These are phyloP conservation scores for Amphiprion clarkii DNA, from an alignment of 2,797 vertebrate species.

Conservation along the genomic window DNA sequence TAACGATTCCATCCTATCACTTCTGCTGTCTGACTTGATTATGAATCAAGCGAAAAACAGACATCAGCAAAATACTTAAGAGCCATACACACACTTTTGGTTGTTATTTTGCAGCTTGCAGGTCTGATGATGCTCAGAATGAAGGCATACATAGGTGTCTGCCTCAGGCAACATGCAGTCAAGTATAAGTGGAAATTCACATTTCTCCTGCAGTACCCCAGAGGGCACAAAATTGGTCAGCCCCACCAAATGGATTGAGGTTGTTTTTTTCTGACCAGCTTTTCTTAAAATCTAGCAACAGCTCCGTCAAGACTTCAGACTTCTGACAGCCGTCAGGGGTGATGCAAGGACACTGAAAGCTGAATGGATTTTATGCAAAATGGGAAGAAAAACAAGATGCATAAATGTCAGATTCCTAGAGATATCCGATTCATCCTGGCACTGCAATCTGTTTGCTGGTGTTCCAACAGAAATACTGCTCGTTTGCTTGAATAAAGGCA, in stretches of 20 bases:
- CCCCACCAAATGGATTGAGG: constrained; percentile 46
- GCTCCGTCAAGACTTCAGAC: constrained; percentile 46
- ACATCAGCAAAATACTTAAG: constrained; percentile 44
- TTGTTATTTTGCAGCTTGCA: constrained; percentile 46
- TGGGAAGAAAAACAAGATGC: constrained; percentile 55
- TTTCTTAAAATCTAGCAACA: constrained; percentile 41
- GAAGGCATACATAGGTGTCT: constrained; percentile 49
- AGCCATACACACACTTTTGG: constrained; percentile 32
- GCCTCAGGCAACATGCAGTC: constrained; percentile 63
- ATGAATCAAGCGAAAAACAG: constrained; percentile 43
- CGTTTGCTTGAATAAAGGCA: constrained; percentile 49
- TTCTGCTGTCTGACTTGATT: constrained; percentile 41
- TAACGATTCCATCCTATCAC: constrained; percentile 29
- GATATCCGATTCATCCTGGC: constrained; percentile 65
- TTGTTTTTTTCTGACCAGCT: constrained; percentile 13
- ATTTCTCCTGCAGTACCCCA: constrained; percentile 51
- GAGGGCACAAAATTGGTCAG: constrained; percentile 62
- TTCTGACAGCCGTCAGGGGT: constrained; percentile 51
- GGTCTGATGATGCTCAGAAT: constrained; percentile 43
- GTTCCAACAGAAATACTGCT: constrained; percentile 58
- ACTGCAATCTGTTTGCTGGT: constrained; percentile 58
- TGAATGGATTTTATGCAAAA: constrained; percentile 66
- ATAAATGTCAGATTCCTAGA: constrained; percentile 74
- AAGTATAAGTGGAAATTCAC: constrained; percentile 61
- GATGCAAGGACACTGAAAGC: constrained; percentile 66